Evolutionary conservation across 2,113 vertebrate species (phyloP).

Genomic region (Seriola quinqueradiata): DNA sequence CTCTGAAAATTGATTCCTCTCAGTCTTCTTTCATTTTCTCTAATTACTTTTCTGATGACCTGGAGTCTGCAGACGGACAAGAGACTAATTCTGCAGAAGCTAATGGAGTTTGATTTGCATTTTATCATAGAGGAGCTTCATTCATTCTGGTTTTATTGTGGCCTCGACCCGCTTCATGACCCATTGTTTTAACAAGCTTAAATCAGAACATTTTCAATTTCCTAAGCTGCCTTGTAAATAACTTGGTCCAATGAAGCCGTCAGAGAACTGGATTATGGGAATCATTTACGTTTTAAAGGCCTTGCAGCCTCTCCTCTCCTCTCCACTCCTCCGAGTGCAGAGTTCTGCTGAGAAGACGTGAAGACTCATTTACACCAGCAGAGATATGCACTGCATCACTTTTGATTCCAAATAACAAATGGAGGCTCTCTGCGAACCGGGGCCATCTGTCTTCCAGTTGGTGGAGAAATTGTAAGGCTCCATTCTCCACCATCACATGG

Average conservation of each 20-base stretch:
- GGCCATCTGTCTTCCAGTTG: conserved; percentile 63
- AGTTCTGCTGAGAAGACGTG: not conserved
- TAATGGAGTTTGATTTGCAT: conserved; percentile 67
- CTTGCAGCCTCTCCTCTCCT: not conserved
- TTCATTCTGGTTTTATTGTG: conserved; percentile 57
- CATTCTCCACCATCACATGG: conserved; percentile 29
- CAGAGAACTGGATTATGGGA: conserved; percentile 35
- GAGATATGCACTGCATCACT: conserved; percentile 29
- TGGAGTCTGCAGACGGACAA: conserved; percentile 10
- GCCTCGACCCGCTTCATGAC: conserved; percentile 50
- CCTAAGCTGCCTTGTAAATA: conserved; percentile 60
- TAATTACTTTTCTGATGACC: conserved; percentile 64
- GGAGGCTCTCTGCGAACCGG: conserved; percentile 39
- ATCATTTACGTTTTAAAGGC: conserved; percentile 40
- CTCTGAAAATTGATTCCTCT: conserved; percentile 24
- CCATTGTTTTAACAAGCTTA: conserved; percentile 61
- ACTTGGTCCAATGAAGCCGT: conserved; percentile 19
- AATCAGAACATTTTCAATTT: conserved; percentile 70
- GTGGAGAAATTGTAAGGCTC: conserved; percentile 38
- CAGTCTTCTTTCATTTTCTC: conserved; percentile 43
- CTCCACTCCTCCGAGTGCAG: not conserved
- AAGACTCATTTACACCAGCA: conserved; percentile 24
- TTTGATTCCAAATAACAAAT: conserved; percentile 51
- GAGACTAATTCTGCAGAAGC: conserved; percentile 23
- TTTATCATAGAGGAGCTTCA: conserved; percentile 44